Evolutionary conservation across 2,113 vertebrate genomes (phyloP), one percentile per base, ranked within the genome.

Genomic region (Trematocara variabile): DNA sequence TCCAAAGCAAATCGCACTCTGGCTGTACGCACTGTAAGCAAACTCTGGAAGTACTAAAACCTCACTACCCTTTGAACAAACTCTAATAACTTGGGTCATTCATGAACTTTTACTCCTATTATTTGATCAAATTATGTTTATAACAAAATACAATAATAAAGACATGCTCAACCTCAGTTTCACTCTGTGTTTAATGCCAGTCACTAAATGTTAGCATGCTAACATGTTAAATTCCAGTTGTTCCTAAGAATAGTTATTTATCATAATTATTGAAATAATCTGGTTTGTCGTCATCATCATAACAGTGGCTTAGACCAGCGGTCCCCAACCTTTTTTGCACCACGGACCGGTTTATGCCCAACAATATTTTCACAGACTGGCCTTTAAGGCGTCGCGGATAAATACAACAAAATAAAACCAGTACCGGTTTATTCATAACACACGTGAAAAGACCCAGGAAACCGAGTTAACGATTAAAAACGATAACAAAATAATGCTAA

Each of bases 321-420:
- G 14, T 33, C 55, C 1, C 55, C 55, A 18, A 33, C 55, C 14
- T 33, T 18, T 33, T 58, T 58, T 9, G 28, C 4, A 0, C 55
- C 55, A 58, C 0, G 1, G 55, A 5, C 55, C 0, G 1, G 55
- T 58, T 58, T 18, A 18, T 58, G 14, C 28, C 55, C 7, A 1
- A 33, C 28, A 33, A 58, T 33, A 58, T 58, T 58, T 58, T 58
- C 28, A 58, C 1, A 1, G 55, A 16, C 55, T 1, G 2, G 50
- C 55, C 28, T 58, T 58, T 58, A 58, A 58, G 28, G 55, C 25
- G 50, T 53, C 0, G 5, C 1, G 0, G 50, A 53, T 33, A 16
- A 58, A 58, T 58, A 18, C 55, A 9, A 33, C 7, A 33, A 58
- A 58, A 33, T 18, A 18, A 18, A 58, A 58, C 55, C 14, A 58